A percentile compares a stretch with the other conserved stretches of the same genome.
These are phyloP conservation scores for Amyelois transitella DNA, from an alignment of 1,140 invertebrate species.

Conservation along the genomic window DNA sequence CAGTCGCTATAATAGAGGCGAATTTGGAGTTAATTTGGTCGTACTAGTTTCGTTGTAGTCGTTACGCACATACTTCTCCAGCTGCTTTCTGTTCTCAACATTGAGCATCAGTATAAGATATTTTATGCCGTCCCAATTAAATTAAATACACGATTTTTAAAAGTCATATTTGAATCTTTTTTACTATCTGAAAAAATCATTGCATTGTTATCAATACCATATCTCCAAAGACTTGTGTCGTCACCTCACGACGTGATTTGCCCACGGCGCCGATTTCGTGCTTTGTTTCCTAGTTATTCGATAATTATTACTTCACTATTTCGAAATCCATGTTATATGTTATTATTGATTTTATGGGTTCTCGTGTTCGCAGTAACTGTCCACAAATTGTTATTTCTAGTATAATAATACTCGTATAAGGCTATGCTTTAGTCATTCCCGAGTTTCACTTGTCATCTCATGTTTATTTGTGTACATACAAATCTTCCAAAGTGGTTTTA, in stretches of 20 bases:
- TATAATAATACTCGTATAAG: not conserved
- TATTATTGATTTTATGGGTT: not conserved
- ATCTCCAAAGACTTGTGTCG: constrained; percentile 4
- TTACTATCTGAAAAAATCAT: not conserved
- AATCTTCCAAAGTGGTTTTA: no score
- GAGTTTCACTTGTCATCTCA: no score
- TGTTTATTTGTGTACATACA: no score
- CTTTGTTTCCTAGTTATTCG: constrained; percentile 18
- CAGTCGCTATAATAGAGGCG: no score
- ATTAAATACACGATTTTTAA: no score
- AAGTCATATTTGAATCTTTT: not conserved
- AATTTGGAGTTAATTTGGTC: no score
- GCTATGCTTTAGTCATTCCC: no score
- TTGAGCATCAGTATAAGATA: no score
- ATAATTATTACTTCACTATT: constrained; percentile 22
- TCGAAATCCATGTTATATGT: not conserved
- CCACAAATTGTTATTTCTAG: not conserved
- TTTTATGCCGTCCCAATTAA: not conserved
- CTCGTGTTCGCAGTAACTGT: no score
- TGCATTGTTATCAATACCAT: not conserved
- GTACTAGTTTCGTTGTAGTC: no score
- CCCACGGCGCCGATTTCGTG: constrained; percentile 9
- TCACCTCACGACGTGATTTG: constrained; percentile 11
- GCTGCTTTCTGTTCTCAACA: no score
- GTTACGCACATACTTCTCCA: no score